Evolutionary conservation across 37 sponge, comb jelly and placozoan genomes (phyloP).

Genomic region (Crambe crambe): DNA sequence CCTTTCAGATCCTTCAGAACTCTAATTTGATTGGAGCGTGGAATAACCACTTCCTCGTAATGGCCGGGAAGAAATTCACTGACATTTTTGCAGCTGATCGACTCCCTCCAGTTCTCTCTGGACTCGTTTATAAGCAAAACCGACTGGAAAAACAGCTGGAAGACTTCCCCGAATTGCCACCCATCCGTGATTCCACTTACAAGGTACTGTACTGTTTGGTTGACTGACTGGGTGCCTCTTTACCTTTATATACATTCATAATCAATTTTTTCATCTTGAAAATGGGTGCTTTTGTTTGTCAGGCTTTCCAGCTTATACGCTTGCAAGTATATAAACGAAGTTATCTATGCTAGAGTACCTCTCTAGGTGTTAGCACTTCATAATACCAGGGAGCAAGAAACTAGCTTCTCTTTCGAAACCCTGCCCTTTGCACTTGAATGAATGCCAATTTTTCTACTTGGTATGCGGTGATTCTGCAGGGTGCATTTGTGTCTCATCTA

Average conservation of each 20-base stretch:
- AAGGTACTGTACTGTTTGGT: background rate
- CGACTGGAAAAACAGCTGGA: background rate
- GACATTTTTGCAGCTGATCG: background rate
- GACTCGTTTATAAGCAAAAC: background rate
- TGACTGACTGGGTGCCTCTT: background rate
- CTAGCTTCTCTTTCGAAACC: no score
- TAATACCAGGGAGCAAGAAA: no score
- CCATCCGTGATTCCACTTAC: background rate
- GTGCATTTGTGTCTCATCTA: no score
- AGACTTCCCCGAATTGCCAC: conserved; percentile 2
- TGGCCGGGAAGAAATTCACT: conserved; percentile 3
- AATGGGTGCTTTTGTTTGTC: no score
- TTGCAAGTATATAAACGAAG: no score
- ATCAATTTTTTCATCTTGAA: no score
- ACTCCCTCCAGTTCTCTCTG: background rate
- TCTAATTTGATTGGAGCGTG: conserved; percentile 1
- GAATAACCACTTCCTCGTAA: background rate
- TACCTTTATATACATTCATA: background rate
- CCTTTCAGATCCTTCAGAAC: background rate
- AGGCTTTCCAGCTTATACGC: no score
- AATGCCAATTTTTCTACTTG: no score
- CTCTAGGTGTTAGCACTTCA: no score
- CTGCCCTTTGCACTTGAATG: no score
- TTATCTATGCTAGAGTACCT: no score
- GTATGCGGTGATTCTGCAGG: no score